These are phyloP conservation scores for Megathymus violae DNA, from an alignment of 1,140 invertebrate species.

Conservation along the genomic window DNA sequence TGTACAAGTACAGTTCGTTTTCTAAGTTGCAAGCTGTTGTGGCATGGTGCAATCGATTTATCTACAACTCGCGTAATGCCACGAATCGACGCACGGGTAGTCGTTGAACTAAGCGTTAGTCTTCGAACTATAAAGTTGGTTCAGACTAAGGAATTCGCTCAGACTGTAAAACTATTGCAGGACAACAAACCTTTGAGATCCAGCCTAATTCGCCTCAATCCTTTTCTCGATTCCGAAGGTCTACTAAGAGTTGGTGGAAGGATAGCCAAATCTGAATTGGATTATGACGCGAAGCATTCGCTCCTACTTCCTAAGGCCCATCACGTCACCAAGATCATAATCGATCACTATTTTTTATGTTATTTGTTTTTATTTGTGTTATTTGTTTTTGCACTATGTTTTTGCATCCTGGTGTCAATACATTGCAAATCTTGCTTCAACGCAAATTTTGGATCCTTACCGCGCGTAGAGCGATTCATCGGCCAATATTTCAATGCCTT, in stretches of 20 bases:
- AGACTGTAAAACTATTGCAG: background rate
- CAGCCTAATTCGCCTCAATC: background rate
- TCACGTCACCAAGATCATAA: background rate
- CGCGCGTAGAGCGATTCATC: conserved; percentile 1
- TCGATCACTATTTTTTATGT: background rate
- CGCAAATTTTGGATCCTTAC: background rate
- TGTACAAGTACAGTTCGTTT: background rate
- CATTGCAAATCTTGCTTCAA: background rate
- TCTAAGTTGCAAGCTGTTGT: background rate
- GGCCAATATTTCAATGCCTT: conserved; percentile 9
- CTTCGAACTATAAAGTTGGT: background rate
- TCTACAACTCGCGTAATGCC: background rate
- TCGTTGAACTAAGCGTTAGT: background rate
- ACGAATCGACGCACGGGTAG: background rate
- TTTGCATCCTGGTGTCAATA: background rate
- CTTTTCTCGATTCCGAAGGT: background rate
- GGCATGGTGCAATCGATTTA: background rate
- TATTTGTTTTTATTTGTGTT: too few relatives aligned
- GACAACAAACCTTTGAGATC: background rate
- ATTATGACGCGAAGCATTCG: background rate
- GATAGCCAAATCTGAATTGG: background rate
- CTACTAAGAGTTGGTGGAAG: background rate
- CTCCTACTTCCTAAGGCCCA: background rate
- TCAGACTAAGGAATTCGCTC: background rate
- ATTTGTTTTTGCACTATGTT: too few relatives aligned